Conservation (phyloP, 2,113 vertebrate species). For the Callionymus lyra region DNA sequence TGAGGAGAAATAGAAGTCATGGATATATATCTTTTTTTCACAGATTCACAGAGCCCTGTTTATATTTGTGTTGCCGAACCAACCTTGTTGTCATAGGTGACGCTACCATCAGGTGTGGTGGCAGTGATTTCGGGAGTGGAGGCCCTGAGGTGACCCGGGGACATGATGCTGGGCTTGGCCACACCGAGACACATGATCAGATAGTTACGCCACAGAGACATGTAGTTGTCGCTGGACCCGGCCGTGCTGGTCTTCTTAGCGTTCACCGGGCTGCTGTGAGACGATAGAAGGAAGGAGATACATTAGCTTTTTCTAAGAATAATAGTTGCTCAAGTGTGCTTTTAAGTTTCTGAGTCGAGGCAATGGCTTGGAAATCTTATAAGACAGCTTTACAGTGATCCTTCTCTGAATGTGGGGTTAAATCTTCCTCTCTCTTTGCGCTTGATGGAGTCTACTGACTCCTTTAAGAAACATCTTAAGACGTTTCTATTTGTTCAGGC, state of each 20-base stretch:
- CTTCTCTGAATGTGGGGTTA: too few species aligned
- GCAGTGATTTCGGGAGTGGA: slow-evolving; percentile 95
- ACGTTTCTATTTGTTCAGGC: too few species aligned
- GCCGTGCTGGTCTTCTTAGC: slow-evolving; percentile 93
- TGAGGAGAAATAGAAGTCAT: neutral
- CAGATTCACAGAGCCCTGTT: neutral
- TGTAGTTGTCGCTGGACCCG: slow-evolving; percentile 81
- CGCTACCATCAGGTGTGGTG: slow-evolving; percentile 89
- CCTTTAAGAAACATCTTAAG: too few species aligned
- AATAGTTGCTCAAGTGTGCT: too few species aligned
- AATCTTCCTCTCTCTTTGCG: too few species aligned
- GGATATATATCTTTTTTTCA: neutral
- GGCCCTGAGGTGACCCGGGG: slow-evolving; percentile 87
- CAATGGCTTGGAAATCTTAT: too few species aligned
- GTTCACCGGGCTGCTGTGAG: slow-evolving; percentile 84
- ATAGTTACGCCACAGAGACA: slow-evolving; percentile 97
- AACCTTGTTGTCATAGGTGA: slow-evolving; percentile 97
- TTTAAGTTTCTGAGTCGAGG: too few species aligned
- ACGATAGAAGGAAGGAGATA: neutral
- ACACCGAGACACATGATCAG: slow-evolving; percentile 95
- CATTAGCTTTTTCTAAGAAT: too few species aligned
- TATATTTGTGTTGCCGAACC: slow-evolving; percentile 1
- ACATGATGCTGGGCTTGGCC: slow-evolving; percentile 97
- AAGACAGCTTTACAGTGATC: too few species aligned
- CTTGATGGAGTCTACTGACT: too few species aligned